A percentile compares a stretch with the other conserved stretches of the same genome.
These are phyloP conservation scores for Daubentonia madagascariensis DNA, from an alignment of 2,113 vertebrate species.

Conservation along the genomic window DNA sequence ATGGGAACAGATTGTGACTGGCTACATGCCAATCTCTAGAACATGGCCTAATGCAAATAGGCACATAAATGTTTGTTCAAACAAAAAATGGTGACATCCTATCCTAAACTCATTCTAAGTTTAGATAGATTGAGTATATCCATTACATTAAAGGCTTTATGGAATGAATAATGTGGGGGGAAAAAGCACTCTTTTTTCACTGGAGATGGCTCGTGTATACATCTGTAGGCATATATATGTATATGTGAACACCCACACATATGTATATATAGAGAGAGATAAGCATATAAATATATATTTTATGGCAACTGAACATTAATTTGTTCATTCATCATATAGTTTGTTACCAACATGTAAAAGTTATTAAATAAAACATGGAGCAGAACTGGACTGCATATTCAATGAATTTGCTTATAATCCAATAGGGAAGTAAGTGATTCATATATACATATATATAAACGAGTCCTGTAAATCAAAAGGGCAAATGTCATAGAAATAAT, in stretches of 20 bases:
- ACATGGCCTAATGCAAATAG: neutral
- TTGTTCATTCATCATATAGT: neutral
- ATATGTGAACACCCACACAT: too few relatives aligned
- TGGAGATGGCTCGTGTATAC: neutral
- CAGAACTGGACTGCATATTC: neutral
- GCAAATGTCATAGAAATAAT: neutral
- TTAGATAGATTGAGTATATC: neutral
- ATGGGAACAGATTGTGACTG: neutral
- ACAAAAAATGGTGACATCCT: neutral
- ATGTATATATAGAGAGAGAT: neutral
- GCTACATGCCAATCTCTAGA: neutral
- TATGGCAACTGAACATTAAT: neutral
- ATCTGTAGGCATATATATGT: neutral
- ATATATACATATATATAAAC: neutral
- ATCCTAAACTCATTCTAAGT: neutral
- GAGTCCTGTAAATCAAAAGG: neutral
- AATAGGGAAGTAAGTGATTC: neutral
- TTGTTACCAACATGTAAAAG: neutral
- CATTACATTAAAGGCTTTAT: neutral
- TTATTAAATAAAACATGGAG: neutral
- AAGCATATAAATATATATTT: neutral
- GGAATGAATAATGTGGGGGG: neutral
- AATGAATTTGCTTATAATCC: neutral
- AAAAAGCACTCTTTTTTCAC: neutral
- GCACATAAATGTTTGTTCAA: neutral